These are phyloP conservation scores for Origma solitaria DNA, from an alignment of 2,113 vertebrate species.

Conservation along the genomic window DNA sequence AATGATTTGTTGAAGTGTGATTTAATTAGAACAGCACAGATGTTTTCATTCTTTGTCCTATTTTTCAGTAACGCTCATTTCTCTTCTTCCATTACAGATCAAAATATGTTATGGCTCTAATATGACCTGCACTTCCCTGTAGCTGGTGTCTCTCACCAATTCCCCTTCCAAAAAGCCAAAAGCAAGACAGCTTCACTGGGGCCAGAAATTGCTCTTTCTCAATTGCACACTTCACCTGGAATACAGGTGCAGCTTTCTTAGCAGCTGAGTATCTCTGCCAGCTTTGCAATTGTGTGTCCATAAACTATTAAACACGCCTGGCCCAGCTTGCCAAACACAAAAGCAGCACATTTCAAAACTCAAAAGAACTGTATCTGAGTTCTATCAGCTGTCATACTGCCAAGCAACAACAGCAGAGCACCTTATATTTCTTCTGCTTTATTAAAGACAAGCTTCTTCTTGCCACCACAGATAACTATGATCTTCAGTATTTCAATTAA, in stretches of 20 bases:
- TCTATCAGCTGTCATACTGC: neutral
- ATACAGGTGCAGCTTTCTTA: neutral
- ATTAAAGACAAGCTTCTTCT: neutral
- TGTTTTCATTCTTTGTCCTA: conserved; percentile 17
- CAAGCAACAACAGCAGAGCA: neutral
- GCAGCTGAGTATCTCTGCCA: neutral
- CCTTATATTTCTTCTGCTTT: neutral
- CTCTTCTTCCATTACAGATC: neutral
- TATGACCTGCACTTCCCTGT: neutral
- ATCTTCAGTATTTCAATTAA: neutral
- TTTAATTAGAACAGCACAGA: conserved; percentile 26
- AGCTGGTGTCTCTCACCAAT: neutral
- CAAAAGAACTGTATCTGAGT: neutral
- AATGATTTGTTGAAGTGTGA: neutral
- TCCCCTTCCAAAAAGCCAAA: neutral
- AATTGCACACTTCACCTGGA: neutral
- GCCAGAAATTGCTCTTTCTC: neutral
- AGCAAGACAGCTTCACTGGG: neutral
- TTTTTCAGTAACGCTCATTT: neutral
- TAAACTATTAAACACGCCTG: neutral
- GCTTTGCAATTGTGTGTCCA: neutral
- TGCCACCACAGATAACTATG: neutral
- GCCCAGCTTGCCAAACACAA: neutral
- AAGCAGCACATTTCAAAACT: neutral
- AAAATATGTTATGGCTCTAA: neutral